phyloP scores from a whole-genome alignment of 2,113 vertebrate species.

The Oceanites oceanicus region DNA sequence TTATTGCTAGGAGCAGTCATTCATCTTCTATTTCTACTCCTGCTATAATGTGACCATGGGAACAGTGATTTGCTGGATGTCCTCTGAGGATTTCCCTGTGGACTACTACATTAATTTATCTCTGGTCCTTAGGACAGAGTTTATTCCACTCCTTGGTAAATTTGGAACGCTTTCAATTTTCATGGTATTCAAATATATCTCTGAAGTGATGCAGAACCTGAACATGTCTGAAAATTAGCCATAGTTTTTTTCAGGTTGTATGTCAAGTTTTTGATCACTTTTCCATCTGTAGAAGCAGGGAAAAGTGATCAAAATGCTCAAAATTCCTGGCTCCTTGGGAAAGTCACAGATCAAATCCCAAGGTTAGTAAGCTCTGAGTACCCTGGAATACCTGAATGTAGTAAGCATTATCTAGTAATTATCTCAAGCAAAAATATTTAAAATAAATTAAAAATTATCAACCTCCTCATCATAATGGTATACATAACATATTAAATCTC shows the following conservation, averaged over 20 bases:
- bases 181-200: background rate
- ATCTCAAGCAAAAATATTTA: background rate
- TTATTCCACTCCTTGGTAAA: background rate
- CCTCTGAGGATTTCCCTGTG: background rate
- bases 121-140: background rate
- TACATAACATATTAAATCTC: background rate
- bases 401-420: background rate
- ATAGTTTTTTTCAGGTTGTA: background rate
- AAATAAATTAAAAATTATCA: background rate
- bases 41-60: accelerated
- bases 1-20: background rate
- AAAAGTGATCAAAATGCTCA: background rate
- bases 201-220: background rate
- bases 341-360: background rate
- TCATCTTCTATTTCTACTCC: background rate
- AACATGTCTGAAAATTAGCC: background rate
- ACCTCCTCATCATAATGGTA: accelerated
- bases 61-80: background rate
- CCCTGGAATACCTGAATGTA: background rate
- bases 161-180: background rate
- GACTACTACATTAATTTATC: background rate
- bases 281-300: background rate
- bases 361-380: background rate
- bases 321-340: background rate
- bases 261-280: background rate